A percentile compares a stretch with the other conserved stretches of the same genome.
These are phyloP conservation scores for Polia nebulosa DNA, from an alignment of 2,888 invertebrate species.

Conservation along the genomic window DNA sequence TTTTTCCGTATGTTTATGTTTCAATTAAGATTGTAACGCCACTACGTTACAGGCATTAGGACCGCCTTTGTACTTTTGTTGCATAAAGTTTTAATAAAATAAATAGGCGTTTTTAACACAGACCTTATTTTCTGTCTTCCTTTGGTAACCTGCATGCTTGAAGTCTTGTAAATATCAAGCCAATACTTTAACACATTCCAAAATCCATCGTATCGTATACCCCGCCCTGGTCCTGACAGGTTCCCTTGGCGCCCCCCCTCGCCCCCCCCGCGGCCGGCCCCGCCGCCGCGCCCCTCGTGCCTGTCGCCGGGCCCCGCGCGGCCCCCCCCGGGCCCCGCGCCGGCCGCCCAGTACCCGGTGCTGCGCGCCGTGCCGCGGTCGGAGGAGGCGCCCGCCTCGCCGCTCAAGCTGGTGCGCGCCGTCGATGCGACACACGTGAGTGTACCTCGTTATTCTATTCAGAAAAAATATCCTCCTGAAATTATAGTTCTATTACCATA, in stretches of 20 bases:
- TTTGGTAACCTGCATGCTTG: no score
- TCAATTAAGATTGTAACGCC: no score
- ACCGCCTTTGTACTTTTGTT: no score
- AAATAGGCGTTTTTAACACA: no score
- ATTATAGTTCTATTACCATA: no score
- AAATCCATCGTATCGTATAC: background rate
- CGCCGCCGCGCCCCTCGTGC: slow-evolving; percentile 60
- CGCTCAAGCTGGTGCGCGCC: slow-evolving; percentile 68
- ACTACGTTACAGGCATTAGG: no score
- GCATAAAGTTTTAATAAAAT: no score
- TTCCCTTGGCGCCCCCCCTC: slow-evolving; percentile 29
- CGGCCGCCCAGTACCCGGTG: slow-evolving; percentile 68
- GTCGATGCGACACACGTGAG: slow-evolving; percentile 68
- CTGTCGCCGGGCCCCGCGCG: slow-evolving; percentile 32
- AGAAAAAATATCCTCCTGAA: no score
- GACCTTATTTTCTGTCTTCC: no score
- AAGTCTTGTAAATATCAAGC: no score
- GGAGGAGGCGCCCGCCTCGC: slow-evolving; percentile 63
- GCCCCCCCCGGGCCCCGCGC: slow-evolving; percentile 63
- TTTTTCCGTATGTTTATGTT: no score
- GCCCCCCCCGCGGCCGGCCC: slow-evolving; percentile 43
- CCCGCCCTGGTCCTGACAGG: slow-evolving; percentile 7
- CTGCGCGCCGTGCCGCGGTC: slow-evolving; percentile 70
- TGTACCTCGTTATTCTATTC: no score
- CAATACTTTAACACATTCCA: background rate